Conservation (phyloP, 2,113 vertebrate genomes). For the Sinocyclocheilus anophthalmus region DNA sequence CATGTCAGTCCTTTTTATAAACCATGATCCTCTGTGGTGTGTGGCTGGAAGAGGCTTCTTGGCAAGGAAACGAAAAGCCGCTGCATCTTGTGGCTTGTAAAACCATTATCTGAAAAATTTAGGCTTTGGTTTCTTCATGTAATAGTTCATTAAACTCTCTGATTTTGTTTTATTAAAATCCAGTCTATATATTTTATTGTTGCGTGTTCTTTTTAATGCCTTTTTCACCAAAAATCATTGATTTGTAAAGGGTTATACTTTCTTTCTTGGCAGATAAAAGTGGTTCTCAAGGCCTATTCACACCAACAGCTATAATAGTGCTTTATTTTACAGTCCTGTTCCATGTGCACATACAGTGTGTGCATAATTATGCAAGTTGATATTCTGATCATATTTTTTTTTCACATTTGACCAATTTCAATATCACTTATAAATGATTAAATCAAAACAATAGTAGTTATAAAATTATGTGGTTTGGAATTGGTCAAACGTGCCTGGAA, state of each 20-base stretch:
- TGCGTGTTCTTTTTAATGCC: neutral
- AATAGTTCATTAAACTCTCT: neutral
- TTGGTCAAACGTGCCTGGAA: too few relatives aligned
- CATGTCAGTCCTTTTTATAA: slow-evolving; percentile 26
- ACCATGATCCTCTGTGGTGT: neutral
- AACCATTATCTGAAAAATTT: neutral
- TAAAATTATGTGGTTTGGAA: too few relatives aligned
- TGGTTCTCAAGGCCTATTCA: neutral
- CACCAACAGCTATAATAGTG: too few relatives aligned
- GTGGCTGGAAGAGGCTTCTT: neutral
- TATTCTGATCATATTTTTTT: too few relatives aligned
- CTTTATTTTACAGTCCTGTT: too few relatives aligned
- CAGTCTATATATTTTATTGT: neutral
- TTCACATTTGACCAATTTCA: too few relatives aligned
- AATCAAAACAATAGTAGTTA: too few relatives aligned
- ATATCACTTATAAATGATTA: too few relatives aligned
- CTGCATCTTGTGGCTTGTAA: neutral
- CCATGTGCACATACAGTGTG: too few relatives aligned
- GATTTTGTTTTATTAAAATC: slow-evolving; percentile 22
- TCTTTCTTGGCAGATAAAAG: neutral
- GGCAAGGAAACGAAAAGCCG: too few relatives aligned
- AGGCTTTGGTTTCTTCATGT: slow-evolving; percentile 1
- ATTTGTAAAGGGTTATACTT: neutral
- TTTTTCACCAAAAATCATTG: neutral
- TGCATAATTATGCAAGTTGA: too few relatives aligned